Evolutionary conservation across 1,140 invertebrate species (phyloP).

Genomic region (Cydia strobilella): DNA sequence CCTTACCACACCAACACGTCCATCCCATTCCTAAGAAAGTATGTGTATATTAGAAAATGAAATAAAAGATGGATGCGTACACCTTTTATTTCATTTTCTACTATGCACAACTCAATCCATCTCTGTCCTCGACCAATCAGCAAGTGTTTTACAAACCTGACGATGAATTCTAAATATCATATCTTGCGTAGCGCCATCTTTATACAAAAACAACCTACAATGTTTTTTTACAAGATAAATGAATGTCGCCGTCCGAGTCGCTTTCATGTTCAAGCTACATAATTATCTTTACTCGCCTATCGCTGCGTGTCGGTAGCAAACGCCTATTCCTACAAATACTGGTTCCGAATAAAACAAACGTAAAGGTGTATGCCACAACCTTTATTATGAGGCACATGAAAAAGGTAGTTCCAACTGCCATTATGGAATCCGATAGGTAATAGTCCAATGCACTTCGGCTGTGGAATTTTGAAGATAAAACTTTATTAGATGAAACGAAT

Average conservation of each 20-base stretch:
- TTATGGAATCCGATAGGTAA: background rate
- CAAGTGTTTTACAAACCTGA: too few relatives aligned
- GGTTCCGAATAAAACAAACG: background rate
- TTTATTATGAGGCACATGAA: conserved; percentile 11
- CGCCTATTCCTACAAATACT: background rate
- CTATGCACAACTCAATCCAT: too few relatives aligned
- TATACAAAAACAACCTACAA: background rate
- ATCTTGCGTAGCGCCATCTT: background rate
- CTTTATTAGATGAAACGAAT: too few relatives aligned
- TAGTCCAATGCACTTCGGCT: too few relatives aligned
- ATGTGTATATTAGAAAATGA: too few relatives aligned
- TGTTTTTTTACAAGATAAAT: background rate
- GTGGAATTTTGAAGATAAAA: too few relatives aligned
- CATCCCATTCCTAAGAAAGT: too few relatives aligned
- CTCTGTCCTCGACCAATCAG: too few relatives aligned
- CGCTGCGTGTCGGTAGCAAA: background rate
- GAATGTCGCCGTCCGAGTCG: background rate
- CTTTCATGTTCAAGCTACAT: background rate
- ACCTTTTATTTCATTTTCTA: too few relatives aligned
- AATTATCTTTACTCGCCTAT: conserved; percentile 11
- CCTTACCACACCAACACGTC: too few relatives aligned
- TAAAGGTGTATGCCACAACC: background rate
- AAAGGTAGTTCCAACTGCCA: background rate
- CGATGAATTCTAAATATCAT: too few relatives aligned
- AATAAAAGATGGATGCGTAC: too few relatives aligned